Percentiles rank a stretch among this genome's conserved stretches.
Evolutionary conservation across 2,113 vertebrate genomes (phyloP).

Genomic region (Leucoraja erinaceus): DNA sequence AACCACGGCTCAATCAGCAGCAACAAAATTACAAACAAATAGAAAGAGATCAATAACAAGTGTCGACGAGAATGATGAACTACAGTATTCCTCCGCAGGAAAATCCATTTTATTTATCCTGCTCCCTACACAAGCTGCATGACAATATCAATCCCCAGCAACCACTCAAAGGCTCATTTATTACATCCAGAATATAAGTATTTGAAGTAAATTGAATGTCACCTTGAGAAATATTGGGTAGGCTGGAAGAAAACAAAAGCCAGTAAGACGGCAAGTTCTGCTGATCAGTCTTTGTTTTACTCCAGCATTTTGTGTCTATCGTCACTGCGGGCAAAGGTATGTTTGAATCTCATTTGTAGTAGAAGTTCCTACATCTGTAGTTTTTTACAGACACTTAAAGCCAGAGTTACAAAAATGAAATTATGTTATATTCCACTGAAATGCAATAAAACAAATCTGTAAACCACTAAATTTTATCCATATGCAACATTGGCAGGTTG

Average conservation of each 20-base stretch:
- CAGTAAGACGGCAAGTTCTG: not conserved
- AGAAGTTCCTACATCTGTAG: too few species aligned
- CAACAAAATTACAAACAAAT: constrained; percentile 73
- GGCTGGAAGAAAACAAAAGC: not conserved
- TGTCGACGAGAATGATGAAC: constrained; percentile 66
- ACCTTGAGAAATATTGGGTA: constrained; percentile 31
- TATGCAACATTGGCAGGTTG: not conserved
- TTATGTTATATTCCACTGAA: not conserved
- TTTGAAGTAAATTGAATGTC: constrained; percentile 38
- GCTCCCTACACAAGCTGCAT: constrained; percentile 40
- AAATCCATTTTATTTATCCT: constrained; percentile 62
- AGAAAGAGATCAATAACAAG: constrained; percentile 61
- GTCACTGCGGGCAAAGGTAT: not conserved
- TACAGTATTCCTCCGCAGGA: constrained; percentile 48
- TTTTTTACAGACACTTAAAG: not conserved
- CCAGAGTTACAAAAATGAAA: not conserved
- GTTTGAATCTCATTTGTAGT: not conserved
- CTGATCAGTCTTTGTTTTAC: too few species aligned
- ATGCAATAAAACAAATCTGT: not conserved
- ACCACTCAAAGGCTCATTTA: constrained; percentile 46
- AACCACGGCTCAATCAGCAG: constrained; percentile 61
- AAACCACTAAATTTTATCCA: not conserved
- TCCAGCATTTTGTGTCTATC: too few species aligned
- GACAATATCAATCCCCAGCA: constrained; percentile 45
- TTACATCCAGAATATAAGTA: constrained; percentile 47